phyloP scores from a whole-genome alignment of 1,140 invertebrate species.

The Teleogryllus occipitalis region DNA sequence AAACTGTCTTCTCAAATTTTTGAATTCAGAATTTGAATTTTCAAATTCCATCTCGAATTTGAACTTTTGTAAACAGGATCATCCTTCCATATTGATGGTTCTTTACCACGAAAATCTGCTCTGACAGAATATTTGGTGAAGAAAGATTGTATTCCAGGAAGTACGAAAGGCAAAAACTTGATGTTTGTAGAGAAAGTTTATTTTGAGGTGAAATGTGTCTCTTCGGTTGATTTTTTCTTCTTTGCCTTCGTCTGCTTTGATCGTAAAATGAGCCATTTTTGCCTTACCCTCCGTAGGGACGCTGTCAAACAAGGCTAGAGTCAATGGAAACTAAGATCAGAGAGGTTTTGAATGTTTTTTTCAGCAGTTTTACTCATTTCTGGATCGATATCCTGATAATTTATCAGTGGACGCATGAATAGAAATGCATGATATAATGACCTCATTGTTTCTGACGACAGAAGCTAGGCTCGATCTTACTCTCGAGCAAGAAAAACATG shows the following conservation, averaged over 20 bases:
- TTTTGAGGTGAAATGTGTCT: background rate
- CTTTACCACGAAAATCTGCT: background rate
- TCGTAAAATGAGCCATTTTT: background rate
- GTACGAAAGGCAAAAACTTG: too few relatives aligned
- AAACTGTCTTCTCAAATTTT: conserved; percentile 7
- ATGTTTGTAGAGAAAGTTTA: conserved; percentile 1
- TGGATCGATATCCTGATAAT: conserved; percentile 13
- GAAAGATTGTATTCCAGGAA: background rate
- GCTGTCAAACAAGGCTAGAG: conserved; percentile 9
- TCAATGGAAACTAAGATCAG: conserved; percentile 10
- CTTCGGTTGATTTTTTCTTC: conserved; percentile 9
- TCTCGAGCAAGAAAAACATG: conserved; percentile 29
- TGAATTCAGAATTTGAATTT: background rate
- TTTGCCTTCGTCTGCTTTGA: background rate
- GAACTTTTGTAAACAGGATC: background rate
- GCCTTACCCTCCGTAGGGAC: conserved; percentile 2
- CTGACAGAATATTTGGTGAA: conserved; percentile 8
- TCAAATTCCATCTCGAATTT: too few relatives aligned
- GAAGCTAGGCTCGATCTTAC: conserved; percentile 30
- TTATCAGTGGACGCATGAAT: conserved; percentile 13
- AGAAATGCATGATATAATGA: conserved; percentile 19
- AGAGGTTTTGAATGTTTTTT: background rate
- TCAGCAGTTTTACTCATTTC: background rate
- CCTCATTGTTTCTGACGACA: conserved; percentile 22
- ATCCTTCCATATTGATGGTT: background rate